Evolutionary conservation across 2,888 invertebrate genomes (phyloP), one percentile per base, ranked within the genome.

Genomic region (Trichogramma dendrolimi): DNA sequence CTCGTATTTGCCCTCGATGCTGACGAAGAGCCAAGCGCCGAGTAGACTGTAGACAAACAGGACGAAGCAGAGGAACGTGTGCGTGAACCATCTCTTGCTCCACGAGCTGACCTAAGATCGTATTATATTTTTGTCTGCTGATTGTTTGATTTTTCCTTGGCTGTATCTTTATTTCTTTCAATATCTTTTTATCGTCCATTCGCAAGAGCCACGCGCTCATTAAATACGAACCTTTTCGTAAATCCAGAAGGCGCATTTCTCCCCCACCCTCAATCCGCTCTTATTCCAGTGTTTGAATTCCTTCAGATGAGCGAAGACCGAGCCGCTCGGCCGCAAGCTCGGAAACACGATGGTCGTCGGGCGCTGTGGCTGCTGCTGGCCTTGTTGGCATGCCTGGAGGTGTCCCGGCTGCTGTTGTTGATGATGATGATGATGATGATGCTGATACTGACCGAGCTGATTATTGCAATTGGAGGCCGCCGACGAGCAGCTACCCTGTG

Each of bases 21-120:
- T 83, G 71, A 86, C 83, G 78, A 96, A 94, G 43, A 93, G 80
- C 53, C 87, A 80, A 1, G 93, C 95, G 41, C 96, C 96, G 42
- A 90, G 85, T 62, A 90, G 81, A 71, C 90, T 92, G 78, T 94
- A 96, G 58, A 87, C 78, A 59, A 88, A 80, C 64, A 95, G 84
- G 70, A 94, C 86, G 70, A 91, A 75, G 71, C 90, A 85, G 72
- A 95, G 83, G 78, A 93, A 93, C 65, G 92, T 86, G 80, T 94
- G 94, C 47, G 94, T 94, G 75, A 94, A 93, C 93, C 94, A 94
- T 73, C 85, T 86, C 72, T 86, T 87, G 2, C 92, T 93, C 81
- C 87, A 86, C 60, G 85, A 81, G 73, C 89, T 86, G 68, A 82
- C 79, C 77, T 81, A 65, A 61, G 68, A 63, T 55, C 46, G 63